Percentiles rank a stretch among this genome's conserved stretches.
Evolutionary conservation across 2,888 invertebrate genomes (phyloP).

Genomic region (Eueremaeus valkanovi): DNA sequence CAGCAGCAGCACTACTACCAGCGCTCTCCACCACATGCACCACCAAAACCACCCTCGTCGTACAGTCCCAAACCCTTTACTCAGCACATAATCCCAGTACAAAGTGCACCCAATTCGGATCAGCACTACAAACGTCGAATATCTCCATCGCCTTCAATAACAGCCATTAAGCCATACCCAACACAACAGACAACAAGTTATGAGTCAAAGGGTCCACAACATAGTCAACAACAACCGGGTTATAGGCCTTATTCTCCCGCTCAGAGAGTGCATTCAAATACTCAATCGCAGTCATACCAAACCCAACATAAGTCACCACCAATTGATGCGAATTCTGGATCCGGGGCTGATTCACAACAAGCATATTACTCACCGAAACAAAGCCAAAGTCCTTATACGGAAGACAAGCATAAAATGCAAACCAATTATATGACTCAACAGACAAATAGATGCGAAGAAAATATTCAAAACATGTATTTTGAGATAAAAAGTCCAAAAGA

Average conservation of each 20-base stretch:
- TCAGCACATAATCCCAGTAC: too few relatives aligned
- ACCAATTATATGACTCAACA: neutral
- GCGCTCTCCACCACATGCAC: neutral
- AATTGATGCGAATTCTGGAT: neutral
- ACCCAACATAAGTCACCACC: neutral
- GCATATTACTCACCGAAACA: neutral
- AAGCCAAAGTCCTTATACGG: neutral
- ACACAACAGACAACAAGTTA: neutral
- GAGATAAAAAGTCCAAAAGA: constrained; percentile 26
- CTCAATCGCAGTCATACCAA: neutral
- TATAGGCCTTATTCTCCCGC: neutral
- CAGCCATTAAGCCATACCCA: neutral
- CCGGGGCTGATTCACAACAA: neutral
- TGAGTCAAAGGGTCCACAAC: neutral
- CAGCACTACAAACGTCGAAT: neutral
- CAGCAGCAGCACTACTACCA: constrained; percentile 23
- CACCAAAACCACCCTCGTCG: neutral
- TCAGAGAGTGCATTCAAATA: neutral
- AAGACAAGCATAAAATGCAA: neutral
- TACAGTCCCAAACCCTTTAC: neutral
- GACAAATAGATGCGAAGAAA: neutral
- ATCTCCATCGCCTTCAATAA: neutral
- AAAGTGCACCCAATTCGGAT: neutral
- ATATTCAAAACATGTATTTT: constrained; percentile 17
- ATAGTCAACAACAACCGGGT: neutral